Evolutionary conservation across 2,113 vertebrate species (phyloP), one percentile per base, ranked within the genome.

Genomic region (Cichladusa arquata): DNA sequence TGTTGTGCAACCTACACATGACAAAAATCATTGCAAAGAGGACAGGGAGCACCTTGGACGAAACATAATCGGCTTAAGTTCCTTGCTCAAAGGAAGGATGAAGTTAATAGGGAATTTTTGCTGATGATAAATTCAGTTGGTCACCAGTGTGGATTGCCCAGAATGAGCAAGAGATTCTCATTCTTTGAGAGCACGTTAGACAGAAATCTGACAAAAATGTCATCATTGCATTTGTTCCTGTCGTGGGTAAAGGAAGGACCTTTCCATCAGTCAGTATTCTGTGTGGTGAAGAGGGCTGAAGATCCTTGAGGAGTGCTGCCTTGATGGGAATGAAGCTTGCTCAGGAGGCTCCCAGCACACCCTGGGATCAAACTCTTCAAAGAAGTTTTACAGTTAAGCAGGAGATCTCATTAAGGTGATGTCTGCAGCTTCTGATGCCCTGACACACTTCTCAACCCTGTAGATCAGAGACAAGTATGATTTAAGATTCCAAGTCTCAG

Each of bases 341-440:
- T 92, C 78, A 51, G 47, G 81, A 81, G 50, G 24, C 23, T 93
- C 83, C 54, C 78, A 86, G 45, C 61, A 73, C 62, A 77, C 20
- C 29, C 51, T 51, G 78, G 31, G 50, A 86, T 90, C 66, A 88
- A 80, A 80, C 38, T 76, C 18, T 83, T 97, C 78, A 85, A 76
- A 87, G 73, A 65, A 82, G 36, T 65, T 93, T 91, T 58, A 26
- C 74, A 31, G 54, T 40, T 45, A 73, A 57, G 36, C 77, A 85
- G 47, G 28, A 82, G 66, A 56, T 80, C 86, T 95, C 91, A 96
- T 92, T 89, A 92, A 72, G 58, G 79, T 73, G 87, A 54, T 76
- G 67, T 61, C 78, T 93, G 54, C 44, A 91, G 62, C 79, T 81
- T 69, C 81, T 84, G 44, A 76, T 45, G 74, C 36, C 71, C 71